Conservation (phyloP, 2,797 vertebrate genomes). For the Clarias pachynema region DNA sequence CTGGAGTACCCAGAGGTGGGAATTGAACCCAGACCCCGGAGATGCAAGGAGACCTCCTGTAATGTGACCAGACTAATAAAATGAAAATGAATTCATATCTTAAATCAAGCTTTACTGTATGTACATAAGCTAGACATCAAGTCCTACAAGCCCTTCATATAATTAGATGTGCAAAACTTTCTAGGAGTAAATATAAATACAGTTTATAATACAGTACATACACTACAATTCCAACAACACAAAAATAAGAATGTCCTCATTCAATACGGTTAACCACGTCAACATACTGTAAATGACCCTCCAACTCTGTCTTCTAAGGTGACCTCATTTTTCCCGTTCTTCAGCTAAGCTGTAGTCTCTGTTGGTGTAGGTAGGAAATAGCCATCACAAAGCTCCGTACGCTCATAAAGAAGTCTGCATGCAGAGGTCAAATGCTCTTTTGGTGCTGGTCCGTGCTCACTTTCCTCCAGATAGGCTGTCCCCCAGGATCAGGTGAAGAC, state of each 20-base stretch:
- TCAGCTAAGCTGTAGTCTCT: slow-evolving; percentile 32
- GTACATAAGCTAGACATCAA: background rate
- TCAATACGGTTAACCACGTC: slow-evolving; percentile 4
- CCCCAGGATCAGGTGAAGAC: slow-evolving; percentile 35
- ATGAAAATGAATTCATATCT: background rate
- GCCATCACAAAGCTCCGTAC: slow-evolving; percentile 21
- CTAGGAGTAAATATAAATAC: background rate
- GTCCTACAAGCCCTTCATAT: background rate
- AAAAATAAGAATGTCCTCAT: background rate
- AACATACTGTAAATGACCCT: background rate
- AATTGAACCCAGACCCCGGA: no score
- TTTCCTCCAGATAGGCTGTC: slow-evolving; percentile 45
- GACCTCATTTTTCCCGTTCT: slow-evolving; percentile 38
- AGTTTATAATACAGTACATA: background rate
- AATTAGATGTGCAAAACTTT: background rate
- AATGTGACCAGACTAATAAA: background rate
- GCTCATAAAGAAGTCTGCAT: slow-evolving; percentile 35
- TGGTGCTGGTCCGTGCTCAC: slow-evolving; percentile 43
- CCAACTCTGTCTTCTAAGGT: slow-evolving; percentile 31
- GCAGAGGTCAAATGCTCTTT: slow-evolving; percentile 53
- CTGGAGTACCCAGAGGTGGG: no score
- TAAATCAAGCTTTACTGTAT: background rate
- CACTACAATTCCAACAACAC: background rate
- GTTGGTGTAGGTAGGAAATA: slow-evolving; percentile 40
- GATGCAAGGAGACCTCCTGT: no score